Evolutionary conservation across 2,797 vertebrate genomes (phyloP), one percentile per base, ranked within the genome.

Genomic region (Anabacerthia variegaticeps): DNA sequence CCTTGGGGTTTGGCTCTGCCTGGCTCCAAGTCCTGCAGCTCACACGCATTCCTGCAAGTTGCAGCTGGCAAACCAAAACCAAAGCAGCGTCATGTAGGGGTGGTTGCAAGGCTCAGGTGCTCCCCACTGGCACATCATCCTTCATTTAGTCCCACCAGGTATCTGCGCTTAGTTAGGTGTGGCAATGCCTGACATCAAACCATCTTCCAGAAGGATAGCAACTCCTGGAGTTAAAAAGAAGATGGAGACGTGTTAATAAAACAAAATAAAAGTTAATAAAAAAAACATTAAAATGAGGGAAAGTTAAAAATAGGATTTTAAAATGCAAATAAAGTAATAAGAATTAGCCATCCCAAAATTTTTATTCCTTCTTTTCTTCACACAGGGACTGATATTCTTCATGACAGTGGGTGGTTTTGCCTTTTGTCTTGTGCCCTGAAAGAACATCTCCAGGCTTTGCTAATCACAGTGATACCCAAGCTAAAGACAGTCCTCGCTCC

Each of bases 121-220:
- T 89, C 36, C 23, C 16, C 1, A 2, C 14, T 23, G 28, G 7
- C 8, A 5, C 30, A 52, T 73, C 0, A 0, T 23, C 17, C 34
- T 18, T 52, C 0, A 0, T 76, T 54, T 22, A 55, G 66, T 27
- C 24, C 30, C 30, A 7, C 39, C 59, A 30, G 7, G 8, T 26
- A 6, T 10, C 19, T 1, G 8, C 13, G 43, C 46, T 82, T 63
- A 37, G 32, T 2, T 41, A 59, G 37, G 55, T 26, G 30, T 10
- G 24, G 14, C 51, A 22, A 4, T 41, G 39, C 30, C 49, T 44
- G 43, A 18, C 59, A 55, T 30, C n/a, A 82, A 68, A 41, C 11
- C 6, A 12, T 75, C 28, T 49, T 69, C 74, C 58, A 59, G 54
- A 51, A 8, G 18, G 19, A 13, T 6, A 19, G 7, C 43, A 82